Percentiles rank a stretch among this genome's conserved stretches.
Evolutionary conservation across 2,797 vertebrate genomes (phyloP).

Genomic region (Dendrocincla tyrannina): DNA sequence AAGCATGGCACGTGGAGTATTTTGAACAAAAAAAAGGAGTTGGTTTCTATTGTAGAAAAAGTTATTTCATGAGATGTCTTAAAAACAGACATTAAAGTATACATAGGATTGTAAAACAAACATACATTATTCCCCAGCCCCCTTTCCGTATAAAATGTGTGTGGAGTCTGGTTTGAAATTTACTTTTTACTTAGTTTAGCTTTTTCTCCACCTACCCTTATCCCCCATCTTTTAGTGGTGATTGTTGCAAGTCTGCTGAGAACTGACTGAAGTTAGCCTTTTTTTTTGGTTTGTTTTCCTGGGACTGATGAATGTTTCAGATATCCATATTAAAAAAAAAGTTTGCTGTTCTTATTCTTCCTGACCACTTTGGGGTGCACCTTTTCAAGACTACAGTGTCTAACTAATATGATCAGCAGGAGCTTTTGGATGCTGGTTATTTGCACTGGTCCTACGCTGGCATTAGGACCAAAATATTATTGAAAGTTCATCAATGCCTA

Average conservation of each 20-base stretch:
- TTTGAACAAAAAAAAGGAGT: neutral
- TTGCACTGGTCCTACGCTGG: neutral
- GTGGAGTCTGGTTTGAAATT: neutral
- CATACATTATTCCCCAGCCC: fast-evolving
- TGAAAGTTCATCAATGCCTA: neutral
- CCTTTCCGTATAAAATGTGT: neutral
- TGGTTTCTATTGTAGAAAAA: neutral
- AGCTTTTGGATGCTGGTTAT: neutral
- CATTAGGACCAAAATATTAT: neutral
- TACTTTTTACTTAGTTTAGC: neutral
- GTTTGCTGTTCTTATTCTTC: neutral
- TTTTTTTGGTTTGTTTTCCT: neutral
- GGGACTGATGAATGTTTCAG: neutral
- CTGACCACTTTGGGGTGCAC: neutral
- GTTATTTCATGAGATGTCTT: neutral
- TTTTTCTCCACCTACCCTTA: neutral
- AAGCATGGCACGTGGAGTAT: neutral
- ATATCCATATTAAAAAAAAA: neutral
- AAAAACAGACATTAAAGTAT: neutral
- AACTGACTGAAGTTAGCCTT: no score
- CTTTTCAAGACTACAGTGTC: neutral
- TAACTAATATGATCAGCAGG: fast-evolving
- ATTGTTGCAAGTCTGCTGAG: neutral
- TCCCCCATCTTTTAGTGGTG: neutral
- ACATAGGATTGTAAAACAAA: neutral